Evolutionary conservation across 2,888 invertebrate genomes (phyloP), one percentile per base, ranked within the genome.

Genomic region (Frankliniella fusca): DNA sequence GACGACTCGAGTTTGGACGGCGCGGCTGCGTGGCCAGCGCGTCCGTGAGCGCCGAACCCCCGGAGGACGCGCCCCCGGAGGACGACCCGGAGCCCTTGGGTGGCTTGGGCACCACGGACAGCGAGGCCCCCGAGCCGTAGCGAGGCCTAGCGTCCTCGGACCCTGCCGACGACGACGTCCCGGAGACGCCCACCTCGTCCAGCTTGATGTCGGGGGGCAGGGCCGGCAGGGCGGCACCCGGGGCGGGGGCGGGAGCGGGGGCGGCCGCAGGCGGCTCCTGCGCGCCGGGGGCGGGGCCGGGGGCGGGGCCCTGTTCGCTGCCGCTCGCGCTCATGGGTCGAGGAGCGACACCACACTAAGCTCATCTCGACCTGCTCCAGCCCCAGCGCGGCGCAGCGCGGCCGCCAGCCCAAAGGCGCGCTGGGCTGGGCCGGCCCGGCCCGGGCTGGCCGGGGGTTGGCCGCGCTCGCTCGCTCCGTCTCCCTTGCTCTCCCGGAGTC

Each of bases 71-170:
- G 85, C 86, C 89, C 83, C 89, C 88, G 84, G 83, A 83, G 70
- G 82, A 82, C 82, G 82, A 70, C 3, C 23, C 70, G 89, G 87
- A 27, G 88, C 85, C 65, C 82, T 89, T 85, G 88, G 89, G 89
- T 27, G 90, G 85, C 85, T 89, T 90, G 81, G 90, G 88, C 18
- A 90, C 89, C 86, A 89, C 86, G 84, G 89, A 85, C 83, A 90
- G 90, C 86, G 90, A 87, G 79, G 81, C 80, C 88, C 0, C 90
- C 89, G 86, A 89, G 89, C 5, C 89, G 88, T 90, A 90, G 90
- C 85, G 89, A 89, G 88, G 83, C 84, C 85, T 48, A 38, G 38
- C 2, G 38, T 38, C 38, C 3, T 38, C 38, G 38, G 38, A 38
- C 3, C 38, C 38, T 5, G 38, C 5, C 38, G 38, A 2, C 38